These are phyloP conservation scores for Antheraea pernyi DNA, from an alignment of 1,140 invertebrate genomes.

Conservation along the genomic window DNA sequence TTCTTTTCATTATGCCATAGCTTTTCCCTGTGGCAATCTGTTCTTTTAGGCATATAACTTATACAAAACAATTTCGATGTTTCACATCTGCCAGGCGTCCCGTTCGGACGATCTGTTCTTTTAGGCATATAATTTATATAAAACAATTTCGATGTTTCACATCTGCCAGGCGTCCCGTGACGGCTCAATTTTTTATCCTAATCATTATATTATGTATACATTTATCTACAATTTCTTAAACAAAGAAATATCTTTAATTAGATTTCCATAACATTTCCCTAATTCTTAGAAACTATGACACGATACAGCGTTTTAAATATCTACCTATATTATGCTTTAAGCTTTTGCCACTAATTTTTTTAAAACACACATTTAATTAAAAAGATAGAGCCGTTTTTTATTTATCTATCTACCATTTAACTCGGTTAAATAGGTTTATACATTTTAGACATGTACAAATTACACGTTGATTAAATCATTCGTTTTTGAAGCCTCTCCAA, in stretches of 20 bases:
- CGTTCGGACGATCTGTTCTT: no score
- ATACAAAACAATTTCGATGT: no score
- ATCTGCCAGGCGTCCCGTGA: no score
- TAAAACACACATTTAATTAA: not conserved
- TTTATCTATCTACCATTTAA: not conserved
- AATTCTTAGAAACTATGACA: not conserved
- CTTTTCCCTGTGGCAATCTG: no score
- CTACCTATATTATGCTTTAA: slow-evolving; percentile 29
- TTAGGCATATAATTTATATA: no score
- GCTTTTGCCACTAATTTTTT: slow-evolving; percentile 13
- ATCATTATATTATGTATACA: no score
- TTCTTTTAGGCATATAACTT: no score
- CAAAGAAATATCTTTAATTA: not conserved
- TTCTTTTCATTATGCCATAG: no score
- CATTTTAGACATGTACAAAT: not conserved
- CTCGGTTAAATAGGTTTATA: not conserved
- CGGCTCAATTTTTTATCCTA: no score
- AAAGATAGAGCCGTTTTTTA: not conserved
- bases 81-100: no score
- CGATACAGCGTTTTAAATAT: slow-evolving; percentile 4
- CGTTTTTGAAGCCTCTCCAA: slow-evolving; percentile 7
- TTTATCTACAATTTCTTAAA: not conserved
- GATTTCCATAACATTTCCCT: not conserved
- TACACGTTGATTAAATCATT: slow-evolving; percentile 4
- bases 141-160: no score